Evolutionary conservation across 2,888 invertebrate genomes (phyloP).

Genomic region (Meliscaeva auricollis): DNA sequence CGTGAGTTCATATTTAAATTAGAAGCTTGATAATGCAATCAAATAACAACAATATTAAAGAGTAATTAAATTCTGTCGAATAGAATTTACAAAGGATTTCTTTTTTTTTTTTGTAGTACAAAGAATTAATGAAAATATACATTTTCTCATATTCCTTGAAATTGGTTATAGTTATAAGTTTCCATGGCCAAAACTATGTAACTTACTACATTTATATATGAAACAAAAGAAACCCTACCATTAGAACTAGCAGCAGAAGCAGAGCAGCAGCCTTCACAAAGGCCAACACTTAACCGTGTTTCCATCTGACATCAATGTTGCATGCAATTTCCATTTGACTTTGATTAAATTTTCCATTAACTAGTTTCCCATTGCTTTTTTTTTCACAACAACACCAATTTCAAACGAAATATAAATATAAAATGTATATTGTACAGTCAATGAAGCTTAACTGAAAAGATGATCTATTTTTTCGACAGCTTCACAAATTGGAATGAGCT

Average conservation of each 20-base stretch:
- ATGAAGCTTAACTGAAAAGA: neutral
- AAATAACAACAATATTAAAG: slow-evolving; percentile 7
- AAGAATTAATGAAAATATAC: slow-evolving; percentile 11
- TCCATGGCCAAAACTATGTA: slow-evolving; percentile 8
- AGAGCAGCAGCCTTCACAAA: slow-evolving; percentile 48
- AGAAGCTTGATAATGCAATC: neutral
- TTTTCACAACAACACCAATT: slow-evolving; percentile 19
- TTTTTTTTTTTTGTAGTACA: neutral
- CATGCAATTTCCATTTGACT: slow-evolving; percentile 70
- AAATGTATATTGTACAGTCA: neutral
- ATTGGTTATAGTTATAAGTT: slow-evolving; percentile 14
- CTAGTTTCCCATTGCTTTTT: slow-evolving; percentile 62
- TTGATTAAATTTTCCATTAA: slow-evolving; percentile 74
- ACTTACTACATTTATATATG: neutral
- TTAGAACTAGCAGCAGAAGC: neutral
- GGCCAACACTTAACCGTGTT: slow-evolving; percentile 59
- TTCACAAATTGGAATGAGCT: no score
- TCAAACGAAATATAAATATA: neutral
- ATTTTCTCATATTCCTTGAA: slow-evolving; percentile 17
- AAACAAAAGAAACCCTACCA: neutral
- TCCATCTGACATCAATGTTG: slow-evolving; percentile 62
- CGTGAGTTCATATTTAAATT: no score
- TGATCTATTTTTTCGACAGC: no score
- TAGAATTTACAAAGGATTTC: slow-evolving; percentile 1
- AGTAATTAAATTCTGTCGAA: neutral